These are phyloP conservation scores for Lagria hirta DNA, from an alignment of 2,888 invertebrate genomes.

Conservation along the genomic window DNA sequence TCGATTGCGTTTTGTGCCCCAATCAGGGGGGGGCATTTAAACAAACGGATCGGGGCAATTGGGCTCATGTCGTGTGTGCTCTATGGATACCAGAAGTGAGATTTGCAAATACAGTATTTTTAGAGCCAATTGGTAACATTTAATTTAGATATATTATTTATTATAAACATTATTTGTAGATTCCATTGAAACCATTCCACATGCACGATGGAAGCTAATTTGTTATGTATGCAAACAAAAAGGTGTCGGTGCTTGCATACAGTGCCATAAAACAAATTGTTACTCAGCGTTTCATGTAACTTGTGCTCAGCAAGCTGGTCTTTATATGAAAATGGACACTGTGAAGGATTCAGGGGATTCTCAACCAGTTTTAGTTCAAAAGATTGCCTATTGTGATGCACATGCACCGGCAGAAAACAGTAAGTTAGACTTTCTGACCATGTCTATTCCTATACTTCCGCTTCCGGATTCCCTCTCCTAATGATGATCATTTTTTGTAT, in stretches of 20 bases:
- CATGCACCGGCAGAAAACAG: slow-evolving; percentile 76
- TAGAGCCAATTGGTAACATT: slow-evolving; percentile 84
- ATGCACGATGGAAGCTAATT: slow-evolving; percentile 93
- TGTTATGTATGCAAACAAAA: slow-evolving; percentile 96
- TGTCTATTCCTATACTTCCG: background rate
- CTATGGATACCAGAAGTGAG: slow-evolving; percentile 98
- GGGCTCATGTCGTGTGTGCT: slow-evolving; percentile 99
- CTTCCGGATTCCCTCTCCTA: background rate
- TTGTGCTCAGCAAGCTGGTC: slow-evolving; percentile 93
- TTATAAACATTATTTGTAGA: slow-evolving; percentile 56
- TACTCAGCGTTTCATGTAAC: slow-evolving; percentile 99
- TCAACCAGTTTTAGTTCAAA: slow-evolving; percentile 84
- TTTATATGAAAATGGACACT: slow-evolving; percentile 97
- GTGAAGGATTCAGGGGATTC: slow-evolving; percentile 61
- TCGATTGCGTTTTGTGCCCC: slow-evolving; percentile 97
- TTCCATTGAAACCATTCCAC: slow-evolving; percentile 93
- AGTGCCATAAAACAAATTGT: slow-evolving; percentile 95
- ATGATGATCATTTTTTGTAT: background rate
- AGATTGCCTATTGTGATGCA: slow-evolving; percentile 94
- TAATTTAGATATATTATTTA: background rate
- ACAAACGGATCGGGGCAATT: slow-evolving; percentile 91
- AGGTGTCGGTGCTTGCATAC: slow-evolving; percentile 94
- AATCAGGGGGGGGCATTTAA: slow-evolving; percentile 98
- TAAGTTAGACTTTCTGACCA: slow-evolving; percentile 19
- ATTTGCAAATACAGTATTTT: slow-evolving; percentile 96